These are phyloP conservation scores for Heliconius congener DNA, from an alignment of 1,140 invertebrate genomes.

Conservation along the genomic window DNA sequence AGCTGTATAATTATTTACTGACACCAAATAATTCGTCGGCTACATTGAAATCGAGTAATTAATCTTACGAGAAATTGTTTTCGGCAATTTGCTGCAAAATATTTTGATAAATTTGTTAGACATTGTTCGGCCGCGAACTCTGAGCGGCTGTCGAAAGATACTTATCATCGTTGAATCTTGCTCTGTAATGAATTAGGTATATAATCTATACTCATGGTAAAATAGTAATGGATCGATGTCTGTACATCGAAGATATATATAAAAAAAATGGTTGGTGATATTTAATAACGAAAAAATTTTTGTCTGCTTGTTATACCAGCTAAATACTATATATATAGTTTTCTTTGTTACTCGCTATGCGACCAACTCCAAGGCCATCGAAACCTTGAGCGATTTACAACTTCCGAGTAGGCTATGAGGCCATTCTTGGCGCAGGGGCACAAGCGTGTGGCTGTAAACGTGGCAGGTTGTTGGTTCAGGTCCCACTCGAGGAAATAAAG, in stretches of 20 bases:
- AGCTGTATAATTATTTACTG: constrained; percentile 20
- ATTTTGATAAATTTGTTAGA: constrained; percentile 24
- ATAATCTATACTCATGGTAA: neutral
- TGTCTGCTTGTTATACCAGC: no score
- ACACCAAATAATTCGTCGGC: constrained; percentile 20
- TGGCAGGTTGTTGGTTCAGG: no score
- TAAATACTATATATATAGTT: constrained; percentile 24
- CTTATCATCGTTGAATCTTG: constrained; percentile 13
- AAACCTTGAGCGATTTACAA: constrained; percentile 6
- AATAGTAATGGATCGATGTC: no score
- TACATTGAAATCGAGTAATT: constrained; percentile 23
- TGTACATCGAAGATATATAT: no score
- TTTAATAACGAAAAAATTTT: no score
- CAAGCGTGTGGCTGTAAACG: no score
- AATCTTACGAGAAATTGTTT: constrained; percentile 27
- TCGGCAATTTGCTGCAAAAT: constrained; percentile 30
- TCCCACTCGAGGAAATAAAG: no score
- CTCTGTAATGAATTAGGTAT: constrained; percentile 6
- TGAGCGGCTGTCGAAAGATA: constrained; percentile 10
- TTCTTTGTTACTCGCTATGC: constrained; percentile 16
- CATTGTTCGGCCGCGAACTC: constrained; percentile 16
- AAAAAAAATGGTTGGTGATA: no score
- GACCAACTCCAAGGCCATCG: neutral
- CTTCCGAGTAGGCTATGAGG: neutral
- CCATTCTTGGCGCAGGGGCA: no score